phyloP scores from a whole-genome alignment of 1,140 invertebrate species.

The Theocolax elegans region DNA sequence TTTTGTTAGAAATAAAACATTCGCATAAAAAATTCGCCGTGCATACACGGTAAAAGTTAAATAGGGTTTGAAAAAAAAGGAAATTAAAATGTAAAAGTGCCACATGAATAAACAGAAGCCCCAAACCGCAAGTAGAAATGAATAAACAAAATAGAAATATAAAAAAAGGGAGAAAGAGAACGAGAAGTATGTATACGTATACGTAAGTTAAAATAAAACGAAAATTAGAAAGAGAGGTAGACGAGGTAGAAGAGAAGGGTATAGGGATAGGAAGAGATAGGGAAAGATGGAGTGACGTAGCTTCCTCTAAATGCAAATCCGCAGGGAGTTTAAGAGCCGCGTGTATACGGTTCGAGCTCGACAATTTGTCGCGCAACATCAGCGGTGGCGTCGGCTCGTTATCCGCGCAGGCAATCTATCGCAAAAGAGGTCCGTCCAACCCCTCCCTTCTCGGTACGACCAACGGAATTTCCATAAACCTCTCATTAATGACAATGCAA shows the following conservation, averaged over 20 bases:
- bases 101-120: no score
- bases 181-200: no score
- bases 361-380: conserved; percentile 45
- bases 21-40: no score
- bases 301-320: conserved; percentile 53
- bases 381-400: conserved; percentile 3
- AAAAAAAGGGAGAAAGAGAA: no score
- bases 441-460: no score
- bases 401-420: conserved; percentile 4
- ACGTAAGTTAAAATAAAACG: no score
- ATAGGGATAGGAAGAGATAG: background rate
- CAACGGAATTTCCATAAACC: conserved; percentile 52
- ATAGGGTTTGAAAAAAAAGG: no score
- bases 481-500: conserved; percentile 49
- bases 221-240: background rate
- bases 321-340: conserved; percentile 13
- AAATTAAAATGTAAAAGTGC: no score
- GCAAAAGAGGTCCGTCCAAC: conserved; percentile 8
- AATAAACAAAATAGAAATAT: no score
- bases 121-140: no score
- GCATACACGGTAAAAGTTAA: no score
- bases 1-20: no score
- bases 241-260: background rate
- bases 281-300: conserved; percentile 3
- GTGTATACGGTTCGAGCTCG: conserved; percentile 13